These are phyloP conservation scores for Trinorchestia longiramus DNA, from an alignment of 1,140 invertebrate genomes.

Conservation along the genomic window DNA sequence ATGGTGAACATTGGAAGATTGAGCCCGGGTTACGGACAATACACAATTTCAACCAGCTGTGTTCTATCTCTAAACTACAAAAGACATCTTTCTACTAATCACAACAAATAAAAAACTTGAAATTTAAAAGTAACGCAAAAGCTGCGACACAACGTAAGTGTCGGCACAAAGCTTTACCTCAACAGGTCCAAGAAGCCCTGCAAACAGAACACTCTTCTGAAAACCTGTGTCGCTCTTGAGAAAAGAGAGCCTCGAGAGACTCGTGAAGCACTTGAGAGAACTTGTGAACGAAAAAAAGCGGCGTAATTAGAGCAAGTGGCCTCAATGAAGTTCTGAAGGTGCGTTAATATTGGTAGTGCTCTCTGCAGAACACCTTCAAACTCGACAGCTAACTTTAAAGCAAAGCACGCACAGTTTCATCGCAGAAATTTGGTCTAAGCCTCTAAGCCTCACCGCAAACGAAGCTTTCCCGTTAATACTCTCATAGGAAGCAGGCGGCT, in stretches of 20 bases:
- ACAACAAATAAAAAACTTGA: background rate
- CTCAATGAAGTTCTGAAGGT: conserved; percentile 4
- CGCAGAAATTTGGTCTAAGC: background rate
- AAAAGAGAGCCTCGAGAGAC: background rate
- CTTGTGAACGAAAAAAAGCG: background rate
- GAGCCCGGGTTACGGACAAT: background rate
- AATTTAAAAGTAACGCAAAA: background rate
- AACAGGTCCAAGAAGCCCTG: background rate
- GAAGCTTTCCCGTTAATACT: background rate
- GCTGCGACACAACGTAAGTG: background rate
- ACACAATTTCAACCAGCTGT: background rate
- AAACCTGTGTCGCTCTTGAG: background rate
- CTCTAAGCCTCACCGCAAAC: background rate
- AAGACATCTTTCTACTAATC: background rate
- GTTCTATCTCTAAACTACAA: background rate
- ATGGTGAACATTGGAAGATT: no score
- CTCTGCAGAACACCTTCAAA: background rate
- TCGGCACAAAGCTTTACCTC: background rate
- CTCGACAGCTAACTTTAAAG: background rate
- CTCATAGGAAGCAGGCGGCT: background rate
- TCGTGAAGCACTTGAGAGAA: background rate
- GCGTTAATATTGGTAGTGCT: conserved; percentile 35
- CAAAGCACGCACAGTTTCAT: background rate
- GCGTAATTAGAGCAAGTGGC: conserved; percentile 27
- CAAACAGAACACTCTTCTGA: background rate